Conservation (phyloP, 37 sponge, comb jelly and placozoan species). For the Axinella damicornis region DNA sequence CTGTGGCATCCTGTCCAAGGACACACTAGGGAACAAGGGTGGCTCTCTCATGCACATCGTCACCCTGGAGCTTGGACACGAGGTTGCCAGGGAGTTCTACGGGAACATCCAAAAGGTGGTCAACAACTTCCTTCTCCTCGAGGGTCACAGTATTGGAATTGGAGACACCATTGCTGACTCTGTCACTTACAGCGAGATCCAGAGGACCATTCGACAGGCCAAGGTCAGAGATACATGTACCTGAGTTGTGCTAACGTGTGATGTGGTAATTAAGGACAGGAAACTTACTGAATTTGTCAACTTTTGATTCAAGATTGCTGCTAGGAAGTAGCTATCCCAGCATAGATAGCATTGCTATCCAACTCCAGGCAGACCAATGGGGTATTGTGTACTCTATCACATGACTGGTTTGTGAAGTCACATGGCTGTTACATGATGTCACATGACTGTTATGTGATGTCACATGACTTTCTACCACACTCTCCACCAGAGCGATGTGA, state of each 20-base stretch:
- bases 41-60: conserved; percentile 97
- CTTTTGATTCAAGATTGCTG: no score
- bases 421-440: not conserved
- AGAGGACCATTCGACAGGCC: conserved; percentile 92
- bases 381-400: not conserved
- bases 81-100: conserved; percentile 92
- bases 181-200: conserved; percentile 94
- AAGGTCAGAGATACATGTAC: conserved; percentile 61
- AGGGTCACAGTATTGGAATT: conserved; percentile 99
- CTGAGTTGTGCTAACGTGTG: no score
- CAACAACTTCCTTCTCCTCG: conserved; percentile 95
- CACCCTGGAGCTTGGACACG: conserved; percentile 87
- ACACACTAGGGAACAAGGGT: conserved; percentile 92
- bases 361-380: no score
- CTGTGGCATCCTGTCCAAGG: conserved; percentile 96
- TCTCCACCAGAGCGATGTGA: conserved; percentile 83
- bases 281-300: no score
- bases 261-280: no score
- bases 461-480: not conserved
- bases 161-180: conserved; percentile 99
- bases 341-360: no score
- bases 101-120: conserved; percentile 96
- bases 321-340: no score
- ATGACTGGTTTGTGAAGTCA: not conserved
- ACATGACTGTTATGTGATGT: not conserved